phyloP scores from a whole-genome alignment of 1,140 invertebrate species.

The Cydia amplana region DNA sequence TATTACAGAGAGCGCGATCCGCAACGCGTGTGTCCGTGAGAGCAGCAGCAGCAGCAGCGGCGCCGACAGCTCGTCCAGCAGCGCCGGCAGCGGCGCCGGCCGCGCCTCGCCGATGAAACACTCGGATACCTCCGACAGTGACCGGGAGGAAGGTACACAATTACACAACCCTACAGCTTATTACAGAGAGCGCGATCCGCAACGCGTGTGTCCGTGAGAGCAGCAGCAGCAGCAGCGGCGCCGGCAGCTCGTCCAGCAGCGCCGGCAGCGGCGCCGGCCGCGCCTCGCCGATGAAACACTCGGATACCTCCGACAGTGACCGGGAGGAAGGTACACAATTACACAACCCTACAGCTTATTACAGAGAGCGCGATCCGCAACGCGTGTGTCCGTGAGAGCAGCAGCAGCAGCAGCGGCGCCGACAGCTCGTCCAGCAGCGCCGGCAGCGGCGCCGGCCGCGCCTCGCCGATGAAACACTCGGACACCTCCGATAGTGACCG shows the following conservation, averaged over 20 bases:
- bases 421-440: conserved; percentile 59
- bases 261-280: too few relatives aligned
- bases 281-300: conserved; percentile 44
- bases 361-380: conserved; percentile 16
- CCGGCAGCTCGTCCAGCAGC: conserved; percentile 58
- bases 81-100: conserved; percentile 45
- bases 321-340: conserved; percentile 84
- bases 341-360: too few relatives aligned
- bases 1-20: conserved; percentile 19
- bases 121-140: conserved; percentile 89
- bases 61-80: conserved; percentile 56
- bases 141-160: conserved; percentile 84
- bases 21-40: conserved; percentile 42
- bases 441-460: conserved; percentile 40
- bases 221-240: conserved; percentile 59
- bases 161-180: too few relatives aligned
- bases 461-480: conserved; percentile 47
- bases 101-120: conserved; percentile 40
- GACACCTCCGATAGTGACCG: conserved; percentile 91
- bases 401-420: conserved; percentile 58
- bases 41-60: conserved; percentile 62
- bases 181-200: conserved; percentile 21
- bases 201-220: conserved; percentile 46
- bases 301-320: conserved; percentile 90
- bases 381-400: conserved; percentile 50